Conservation (phyloP, 2,113 vertebrate species). For the Eurystomus gularis region DNA sequence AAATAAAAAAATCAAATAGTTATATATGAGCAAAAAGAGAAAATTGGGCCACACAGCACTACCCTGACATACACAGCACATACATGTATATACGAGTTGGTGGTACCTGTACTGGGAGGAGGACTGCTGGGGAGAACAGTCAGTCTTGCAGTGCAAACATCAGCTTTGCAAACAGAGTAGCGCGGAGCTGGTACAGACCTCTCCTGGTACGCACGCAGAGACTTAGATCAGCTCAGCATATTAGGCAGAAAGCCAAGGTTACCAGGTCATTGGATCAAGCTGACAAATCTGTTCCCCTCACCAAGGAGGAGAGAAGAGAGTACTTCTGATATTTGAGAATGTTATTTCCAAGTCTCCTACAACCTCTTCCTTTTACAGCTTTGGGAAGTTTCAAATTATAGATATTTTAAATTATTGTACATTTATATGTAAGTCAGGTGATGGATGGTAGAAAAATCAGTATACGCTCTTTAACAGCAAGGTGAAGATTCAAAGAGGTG, state of each 20-base stretch:
- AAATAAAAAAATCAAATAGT: neutral
- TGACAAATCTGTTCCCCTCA: neutral
- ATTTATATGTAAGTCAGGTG: neutral
- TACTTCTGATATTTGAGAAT: neutral
- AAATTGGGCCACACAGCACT: neutral
- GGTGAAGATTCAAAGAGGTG: neutral
- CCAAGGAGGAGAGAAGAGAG: neutral
- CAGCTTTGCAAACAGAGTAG: neutral
- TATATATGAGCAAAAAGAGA: accelerated
- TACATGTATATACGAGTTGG: accelerated
- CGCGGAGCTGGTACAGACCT: accelerated
- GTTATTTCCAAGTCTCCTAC: neutral
- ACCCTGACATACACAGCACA: neutral
- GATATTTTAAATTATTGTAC: neutral
- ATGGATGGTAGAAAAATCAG: neutral
- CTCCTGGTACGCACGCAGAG: accelerated
- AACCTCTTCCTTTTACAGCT: neutral
- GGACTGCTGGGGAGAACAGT: neutral
- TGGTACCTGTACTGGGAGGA: neutral
- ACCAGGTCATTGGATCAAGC: neutral
- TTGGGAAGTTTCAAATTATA: neutral
- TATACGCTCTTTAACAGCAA: neutral
- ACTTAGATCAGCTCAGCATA: neutral
- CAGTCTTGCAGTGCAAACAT: neutral
- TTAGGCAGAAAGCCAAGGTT: neutral